These are phyloP conservation scores for human DNA, from an alignment of 2,113 vertebrate genomes.

Conservation along the genomic window DNA sequence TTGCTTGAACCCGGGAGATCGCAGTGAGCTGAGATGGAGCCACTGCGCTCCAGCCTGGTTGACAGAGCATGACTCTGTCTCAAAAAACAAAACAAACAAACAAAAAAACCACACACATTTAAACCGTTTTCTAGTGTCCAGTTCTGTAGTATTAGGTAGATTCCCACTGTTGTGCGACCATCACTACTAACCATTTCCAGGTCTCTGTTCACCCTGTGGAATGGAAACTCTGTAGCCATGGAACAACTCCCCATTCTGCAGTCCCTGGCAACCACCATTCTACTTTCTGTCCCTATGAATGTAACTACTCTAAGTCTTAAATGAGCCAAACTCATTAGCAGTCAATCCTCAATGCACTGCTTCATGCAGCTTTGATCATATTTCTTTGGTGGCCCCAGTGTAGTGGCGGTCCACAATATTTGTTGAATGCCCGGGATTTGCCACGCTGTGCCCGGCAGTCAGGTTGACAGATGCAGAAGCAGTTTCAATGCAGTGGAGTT, in stretches of 20 bases:
- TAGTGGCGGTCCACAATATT: not conserved
- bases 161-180: not conserved
- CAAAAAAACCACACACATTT: not conserved
- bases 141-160: not conserved
- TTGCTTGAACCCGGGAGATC: no score
- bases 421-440: no score
- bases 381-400: not conserved
- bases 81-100: not conserved
- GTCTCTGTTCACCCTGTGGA: not conserved
- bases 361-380: not conserved
- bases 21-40: no score
- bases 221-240: not conserved
- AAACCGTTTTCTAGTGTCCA: not conserved
- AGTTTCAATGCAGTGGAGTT: accelerated
- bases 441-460: not conserved
- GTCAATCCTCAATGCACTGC: not conserved
- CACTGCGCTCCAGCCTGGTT: not conserved
- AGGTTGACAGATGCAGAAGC: not conserved
- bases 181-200: not conserved
- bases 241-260: not conserved
- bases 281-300: not conserved
- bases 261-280: not conserved
- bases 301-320: not conserved
- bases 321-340: not conserved
- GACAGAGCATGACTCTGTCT: not conserved